Conservation (phyloP, 2,888 invertebrate species). For the Hypomecis atomaria region DNA sequence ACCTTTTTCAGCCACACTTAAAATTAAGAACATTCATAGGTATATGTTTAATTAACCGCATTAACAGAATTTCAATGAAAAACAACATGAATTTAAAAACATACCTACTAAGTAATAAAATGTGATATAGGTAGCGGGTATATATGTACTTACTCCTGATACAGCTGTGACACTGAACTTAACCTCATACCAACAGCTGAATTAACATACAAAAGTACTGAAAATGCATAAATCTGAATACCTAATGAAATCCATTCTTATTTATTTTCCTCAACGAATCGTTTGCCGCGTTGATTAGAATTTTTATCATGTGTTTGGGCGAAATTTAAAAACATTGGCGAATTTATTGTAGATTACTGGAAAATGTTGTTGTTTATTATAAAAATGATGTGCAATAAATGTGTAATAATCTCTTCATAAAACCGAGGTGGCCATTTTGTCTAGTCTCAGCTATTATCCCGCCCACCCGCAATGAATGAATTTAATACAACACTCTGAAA, state of each 20-base stretch:
- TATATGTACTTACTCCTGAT: conserved; percentile 39
- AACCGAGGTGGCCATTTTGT: conserved; percentile 66
- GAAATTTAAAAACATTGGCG: conserved; percentile 13
- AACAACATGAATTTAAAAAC: background rate
- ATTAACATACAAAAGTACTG: conserved; percentile 83
- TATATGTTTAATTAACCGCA: background rate
- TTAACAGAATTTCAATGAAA: background rate
- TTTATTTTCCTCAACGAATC: conserved; percentile 60
- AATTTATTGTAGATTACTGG: conserved; percentile 17
- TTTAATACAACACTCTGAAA: conserved; percentile 21
- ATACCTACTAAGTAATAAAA: no score
- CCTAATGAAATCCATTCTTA: conserved; percentile 62
- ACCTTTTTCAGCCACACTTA: no score
- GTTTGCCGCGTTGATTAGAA: conserved; percentile 55
- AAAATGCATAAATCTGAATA: conserved; percentile 77
- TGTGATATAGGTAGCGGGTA: background rate
- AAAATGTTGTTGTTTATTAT: conserved; percentile 28
- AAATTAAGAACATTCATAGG: no score
- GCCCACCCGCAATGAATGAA: conserved; percentile 55
- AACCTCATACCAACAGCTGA: conserved; percentile 67
- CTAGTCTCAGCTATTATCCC: conserved; percentile 58
- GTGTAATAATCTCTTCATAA: conserved; percentile 51
- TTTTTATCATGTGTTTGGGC: conserved; percentile 56
- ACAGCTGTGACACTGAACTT: conserved; percentile 78
- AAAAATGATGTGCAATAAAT: conserved; percentile 41